Base-by-base conservation (phyloP, 2,113 vertebrate genomes). In the Prinia subflava region DNA sequence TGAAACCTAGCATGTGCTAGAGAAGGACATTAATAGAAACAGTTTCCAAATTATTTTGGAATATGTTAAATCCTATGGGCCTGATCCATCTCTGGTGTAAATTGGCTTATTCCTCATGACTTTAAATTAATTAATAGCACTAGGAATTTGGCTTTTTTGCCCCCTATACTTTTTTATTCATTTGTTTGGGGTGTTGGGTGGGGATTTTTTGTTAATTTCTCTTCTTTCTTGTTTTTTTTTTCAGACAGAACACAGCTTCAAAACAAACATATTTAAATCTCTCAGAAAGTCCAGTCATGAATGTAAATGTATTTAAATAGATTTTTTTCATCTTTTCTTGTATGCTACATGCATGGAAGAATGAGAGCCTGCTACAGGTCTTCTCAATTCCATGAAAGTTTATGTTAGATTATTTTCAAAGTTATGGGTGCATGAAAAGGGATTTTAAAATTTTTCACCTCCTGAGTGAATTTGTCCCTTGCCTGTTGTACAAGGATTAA, bases 1-100 rank as follows among this genome's bases (percentile, higher is more conserved):
- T 77, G 89, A 93, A 94, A 94, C 49, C 35, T 89, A 63, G 11
- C 68, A 44, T 75, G 77, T 63, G 50, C 33, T 33, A 42, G 50
- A 90, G 39, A 57, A 90, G 5, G 0, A 4, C 78, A 42, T 64
- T 89, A 90, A 79, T 31, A 41, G 39, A 90, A 90, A 50, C 2
- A 19, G 8, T 70, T 83, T 92, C 71, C 19, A 87, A 89, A 87
- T 50, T 1, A 56, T 83, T 85, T 63, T 87, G 52, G 10, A 78
- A 53, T 10, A 24, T 35, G 59, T 46, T 83, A 90, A 87, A 86
- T 62, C 14, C n/a, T 65, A 18, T 46, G 31, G 14, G 28, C n/a
- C 41, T 76, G 88, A 90, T 91, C 21, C 64, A 70, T 11, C 64
- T 37, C 20, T 68, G 37, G n/a, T 73, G 21, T 55, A 60, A 92